Percentiles rank a stretch among this genome's conserved stretches.
phyloP scores from a whole-genome alignment of 2,797 vertebrate species.

The Synanceia verrucosa region DNA sequence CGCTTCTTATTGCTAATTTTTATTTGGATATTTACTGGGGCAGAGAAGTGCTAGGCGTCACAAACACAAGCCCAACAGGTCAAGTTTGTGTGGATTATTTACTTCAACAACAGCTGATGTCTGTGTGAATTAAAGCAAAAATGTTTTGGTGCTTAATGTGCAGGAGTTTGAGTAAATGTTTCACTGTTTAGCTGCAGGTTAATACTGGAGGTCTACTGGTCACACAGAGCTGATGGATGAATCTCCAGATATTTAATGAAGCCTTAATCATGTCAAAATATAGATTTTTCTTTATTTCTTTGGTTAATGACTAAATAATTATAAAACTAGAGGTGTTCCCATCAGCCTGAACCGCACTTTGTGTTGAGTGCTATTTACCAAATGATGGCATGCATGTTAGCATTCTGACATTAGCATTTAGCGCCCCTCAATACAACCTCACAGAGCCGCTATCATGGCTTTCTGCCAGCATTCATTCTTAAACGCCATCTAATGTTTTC shows the following conservation, averaged over 20 bases:
- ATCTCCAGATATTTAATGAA: no score
- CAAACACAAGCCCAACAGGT: slow-evolving; percentile 27
- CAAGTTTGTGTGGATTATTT: slow-evolving; percentile 1
- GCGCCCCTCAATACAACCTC: not conserved
- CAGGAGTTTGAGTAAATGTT: slow-evolving; percentile 4
- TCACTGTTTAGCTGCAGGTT: not conserved
- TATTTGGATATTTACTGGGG: slow-evolving; percentile 18
- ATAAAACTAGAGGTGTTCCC: not conserved
- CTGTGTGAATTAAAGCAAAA: slow-evolving; percentile 5
- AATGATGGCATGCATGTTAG: not conserved
- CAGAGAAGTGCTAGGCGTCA: not conserved
- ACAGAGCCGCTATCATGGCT: not conserved
- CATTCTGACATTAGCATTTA: not conserved
- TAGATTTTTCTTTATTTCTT: not conserved
- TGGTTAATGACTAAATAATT: not conserved
- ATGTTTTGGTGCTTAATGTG: not conserved
- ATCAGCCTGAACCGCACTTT: not conserved
- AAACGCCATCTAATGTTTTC: not conserved
- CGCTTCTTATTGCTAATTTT: slow-evolving; percentile 34
- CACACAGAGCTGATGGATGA: not conserved
- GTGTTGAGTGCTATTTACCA: not conserved
- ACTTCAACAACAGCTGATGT: not conserved
- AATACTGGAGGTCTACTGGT: not conserved
- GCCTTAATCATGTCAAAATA: not conserved
- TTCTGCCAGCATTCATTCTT: not conserved